Percentiles rank a stretch among this genome's conserved stretches.
phyloP scores from a whole-genome alignment of 2,113 vertebrate species.

The Rana temporaria region DNA sequence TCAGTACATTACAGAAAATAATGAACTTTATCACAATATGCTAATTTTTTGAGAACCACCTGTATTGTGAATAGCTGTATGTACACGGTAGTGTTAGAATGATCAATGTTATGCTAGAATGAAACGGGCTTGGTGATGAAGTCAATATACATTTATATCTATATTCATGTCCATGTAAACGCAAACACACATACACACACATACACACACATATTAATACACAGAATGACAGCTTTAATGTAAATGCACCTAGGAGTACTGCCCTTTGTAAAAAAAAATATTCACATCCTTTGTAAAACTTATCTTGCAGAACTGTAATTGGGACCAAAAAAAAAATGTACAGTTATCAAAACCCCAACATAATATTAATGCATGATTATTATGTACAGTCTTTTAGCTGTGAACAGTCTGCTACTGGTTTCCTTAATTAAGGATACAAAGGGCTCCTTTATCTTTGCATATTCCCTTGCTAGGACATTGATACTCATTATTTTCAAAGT shows the following conservation, averaged over 20 bases:
- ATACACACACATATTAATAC: no score
- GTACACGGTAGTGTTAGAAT: no score
- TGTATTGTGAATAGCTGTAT: no score
- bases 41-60: no score
- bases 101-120: no score
- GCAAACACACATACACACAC: no score
- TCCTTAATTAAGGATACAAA: conserved; percentile 97
- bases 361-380: conserved; percentile 90
- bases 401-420: conserved; percentile 84
- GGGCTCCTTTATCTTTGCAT: conserved; percentile 94
- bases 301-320: conserved; percentile 79
- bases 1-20: no score
- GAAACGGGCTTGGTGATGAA: no score
- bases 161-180: neutral
- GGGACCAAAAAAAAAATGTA: conserved; percentile 82
- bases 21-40: no score
- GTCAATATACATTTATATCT: neutral
- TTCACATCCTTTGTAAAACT: conserved; percentile 68
- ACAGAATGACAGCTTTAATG: no score
- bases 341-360: conserved; percentile 84
- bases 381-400: conserved; percentile 95
- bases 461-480: conserved; percentile 97
- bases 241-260: no score
- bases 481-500: conserved; percentile 99
- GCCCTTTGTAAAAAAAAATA: conserved; percentile 10